These are phyloP conservation scores for Montipora cactus DNA, from an alignment of 64 coral and sea anemone genomes.

Conservation along the genomic window DNA sequence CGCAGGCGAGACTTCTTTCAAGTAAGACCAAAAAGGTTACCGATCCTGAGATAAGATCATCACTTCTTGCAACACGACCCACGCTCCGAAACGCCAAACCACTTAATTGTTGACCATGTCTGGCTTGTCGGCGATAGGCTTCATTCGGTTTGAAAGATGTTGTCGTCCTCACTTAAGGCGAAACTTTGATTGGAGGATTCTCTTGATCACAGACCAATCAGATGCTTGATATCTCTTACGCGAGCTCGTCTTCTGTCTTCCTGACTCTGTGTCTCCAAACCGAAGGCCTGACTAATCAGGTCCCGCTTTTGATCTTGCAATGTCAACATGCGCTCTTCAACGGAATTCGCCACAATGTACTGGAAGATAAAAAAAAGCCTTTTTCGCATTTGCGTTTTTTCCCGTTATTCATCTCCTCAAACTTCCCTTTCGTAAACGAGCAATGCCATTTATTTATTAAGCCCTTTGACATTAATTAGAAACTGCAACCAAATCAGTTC, in stretches of 20 bases:
- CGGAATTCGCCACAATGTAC: conserved; percentile 93
- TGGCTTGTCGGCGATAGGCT: neutral
- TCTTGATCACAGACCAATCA: conserved; percentile 76
- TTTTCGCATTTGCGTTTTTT: neutral
- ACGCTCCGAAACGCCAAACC: too few species aligned
- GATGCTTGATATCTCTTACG: conserved; percentile 84
- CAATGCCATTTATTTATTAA: too few species aligned
- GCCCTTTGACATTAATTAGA: too few species aligned
- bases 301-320: conserved; percentile 80
- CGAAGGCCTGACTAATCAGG: conserved; percentile 86
- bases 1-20: too few species aligned
- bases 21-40: too few species aligned
- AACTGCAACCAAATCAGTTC: too few species aligned
- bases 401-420: too few species aligned
- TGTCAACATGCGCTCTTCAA: conserved; percentile 90
- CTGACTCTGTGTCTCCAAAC: conserved; percentile 66
- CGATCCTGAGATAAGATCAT: too few species aligned
- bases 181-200: neutral
- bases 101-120: too few species aligned
- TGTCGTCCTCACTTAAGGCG: too few species aligned
- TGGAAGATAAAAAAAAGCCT: conserved; percentile 72
- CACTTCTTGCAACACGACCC: too few species aligned
- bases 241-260: conserved; percentile 80
- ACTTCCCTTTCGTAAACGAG: too few species aligned
- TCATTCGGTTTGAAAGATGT: neutral